Conservation (phyloP, 1,140 invertebrate genomes). For the Streblospio benedicti region DNA sequence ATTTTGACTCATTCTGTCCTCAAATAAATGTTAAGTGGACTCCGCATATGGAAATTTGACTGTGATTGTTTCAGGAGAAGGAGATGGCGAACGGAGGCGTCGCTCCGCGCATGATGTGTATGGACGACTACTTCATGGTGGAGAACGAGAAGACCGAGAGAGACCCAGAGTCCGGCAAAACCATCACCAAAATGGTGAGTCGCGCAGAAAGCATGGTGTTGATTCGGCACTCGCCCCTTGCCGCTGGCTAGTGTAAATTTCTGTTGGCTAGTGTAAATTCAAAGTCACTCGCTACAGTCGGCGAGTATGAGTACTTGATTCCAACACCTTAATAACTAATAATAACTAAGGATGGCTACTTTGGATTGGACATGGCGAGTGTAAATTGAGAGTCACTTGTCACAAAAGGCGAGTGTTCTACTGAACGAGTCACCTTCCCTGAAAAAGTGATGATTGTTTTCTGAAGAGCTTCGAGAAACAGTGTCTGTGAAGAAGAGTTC, state of each 20-base stretch:
- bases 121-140: slow-evolving; percentile 92
- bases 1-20: not conserved
- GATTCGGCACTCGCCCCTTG: too few species aligned
- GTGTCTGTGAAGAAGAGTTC: not conserved
- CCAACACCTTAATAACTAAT: too few species aligned
- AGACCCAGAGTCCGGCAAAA: slow-evolving; percentile 70
- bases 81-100: slow-evolving; percentile 66
- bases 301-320: too few species aligned
- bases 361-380: too few species aligned
- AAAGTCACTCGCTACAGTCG: too few species aligned
- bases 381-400: too few species aligned
- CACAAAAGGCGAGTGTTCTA: too few species aligned
- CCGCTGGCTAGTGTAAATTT: too few species aligned
- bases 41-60: not conserved
- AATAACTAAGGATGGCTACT: too few species aligned
- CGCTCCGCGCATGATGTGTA: slow-evolving; percentile 76
- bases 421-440: too few species aligned
- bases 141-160: slow-evolving; percentile 73
- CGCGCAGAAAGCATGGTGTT: not conserved
- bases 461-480: not conserved
- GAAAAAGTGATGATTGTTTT: too few species aligned
- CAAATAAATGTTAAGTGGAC: not conserved
- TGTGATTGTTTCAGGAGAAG: slow-evolving; percentile 57
- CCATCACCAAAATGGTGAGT: slow-evolving; percentile 56
- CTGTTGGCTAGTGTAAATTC: too few species aligned